Percentiles rank a stretch among this genome's conserved stretches.
These are phyloP conservation scores for Rhorus exstirpatorius DNA, from an alignment of 2,888 invertebrate genomes.

Conservation along the genomic window DNA sequence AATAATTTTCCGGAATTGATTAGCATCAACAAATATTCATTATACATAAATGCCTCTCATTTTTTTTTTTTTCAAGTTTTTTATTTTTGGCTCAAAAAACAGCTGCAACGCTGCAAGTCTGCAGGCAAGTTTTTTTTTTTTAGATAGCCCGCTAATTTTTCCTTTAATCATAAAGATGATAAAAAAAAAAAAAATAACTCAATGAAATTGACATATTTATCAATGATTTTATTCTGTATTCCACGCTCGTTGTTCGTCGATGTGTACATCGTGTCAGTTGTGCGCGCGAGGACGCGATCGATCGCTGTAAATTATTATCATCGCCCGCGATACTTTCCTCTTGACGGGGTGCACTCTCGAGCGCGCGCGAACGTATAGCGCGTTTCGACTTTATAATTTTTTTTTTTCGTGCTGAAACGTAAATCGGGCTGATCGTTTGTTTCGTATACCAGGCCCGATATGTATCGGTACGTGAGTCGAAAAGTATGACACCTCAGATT, in stretches of 20 bases:
- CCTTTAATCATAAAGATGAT: too few relatives aligned
- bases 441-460: slow-evolving; percentile 2
- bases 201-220: slow-evolving; percentile 26
- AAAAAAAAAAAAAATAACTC: slow-evolving; percentile 3
- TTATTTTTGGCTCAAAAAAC: too few relatives aligned
- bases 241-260: slow-evolving; percentile 19
- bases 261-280: not conserved
- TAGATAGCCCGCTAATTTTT: too few relatives aligned
- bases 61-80: too few relatives aligned
- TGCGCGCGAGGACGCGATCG: slow-evolving; percentile 50
- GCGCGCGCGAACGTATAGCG: slow-evolving; percentile 48
- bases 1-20: slow-evolving; percentile 37
- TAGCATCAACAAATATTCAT: slow-evolving; percentile 9
- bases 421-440: slow-evolving; percentile 36
- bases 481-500: too few relatives aligned
- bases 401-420: slow-evolving; percentile 52
- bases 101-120: too few relatives aligned
- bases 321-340: slow-evolving; percentile 35
- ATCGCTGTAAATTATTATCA: slow-evolving; percentile 38
- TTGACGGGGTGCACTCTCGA: slow-evolving; percentile 41
- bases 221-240: slow-evolving; percentile 36
- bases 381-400: slow-evolving; percentile 55
- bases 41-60: too few relatives aligned
- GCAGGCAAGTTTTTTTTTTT: too few relatives aligned
- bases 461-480: too few relatives aligned